Percentiles rank a stretch among this genome's conserved stretches.
Conservation (phyloP, 1,140 invertebrate species). For the Lepidurus packardi region DNA sequence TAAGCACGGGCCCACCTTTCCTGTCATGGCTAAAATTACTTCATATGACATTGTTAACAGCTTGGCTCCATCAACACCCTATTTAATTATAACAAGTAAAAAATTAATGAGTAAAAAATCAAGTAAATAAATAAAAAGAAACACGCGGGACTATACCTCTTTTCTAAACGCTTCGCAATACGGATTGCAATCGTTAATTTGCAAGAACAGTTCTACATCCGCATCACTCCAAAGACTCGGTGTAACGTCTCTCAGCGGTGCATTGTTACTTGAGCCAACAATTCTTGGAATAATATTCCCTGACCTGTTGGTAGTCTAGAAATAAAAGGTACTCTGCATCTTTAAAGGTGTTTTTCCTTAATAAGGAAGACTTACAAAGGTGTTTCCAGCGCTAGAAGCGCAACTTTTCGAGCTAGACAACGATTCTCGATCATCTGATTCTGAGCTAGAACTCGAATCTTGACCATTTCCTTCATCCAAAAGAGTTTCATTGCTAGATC, state of each 20-base stretch:
- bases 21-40: background rate
- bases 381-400: conserved; percentile 14
- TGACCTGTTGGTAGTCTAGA: conserved; percentile 30
- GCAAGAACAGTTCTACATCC: conserved; percentile 80
- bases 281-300: conserved; percentile 36
- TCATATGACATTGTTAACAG: background rate
- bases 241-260: conserved; percentile 31
- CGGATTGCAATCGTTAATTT: conserved; percentile 80
- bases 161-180: conserved; percentile 80
- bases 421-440: background rate
- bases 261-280: background rate
- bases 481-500: background rate
- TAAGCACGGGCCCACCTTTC: background rate
- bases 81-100: background rate
- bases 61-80: background rate
- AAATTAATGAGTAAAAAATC: background rate
- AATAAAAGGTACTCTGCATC: conserved; percentile 35
- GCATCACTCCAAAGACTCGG: conserved; percentile 71
- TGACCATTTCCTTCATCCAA: background rate
- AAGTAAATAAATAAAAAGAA: background rate
- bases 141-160: conserved; percentile 47
- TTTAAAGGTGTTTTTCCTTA: conserved; percentile 31
- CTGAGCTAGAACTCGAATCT: background rate
- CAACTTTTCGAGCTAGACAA: conserved; percentile 23
- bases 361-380: conserved; percentile 22